phyloP scores from a whole-genome alignment of 2,888 invertebrate genomes.

The Seira musarum region DNA sequence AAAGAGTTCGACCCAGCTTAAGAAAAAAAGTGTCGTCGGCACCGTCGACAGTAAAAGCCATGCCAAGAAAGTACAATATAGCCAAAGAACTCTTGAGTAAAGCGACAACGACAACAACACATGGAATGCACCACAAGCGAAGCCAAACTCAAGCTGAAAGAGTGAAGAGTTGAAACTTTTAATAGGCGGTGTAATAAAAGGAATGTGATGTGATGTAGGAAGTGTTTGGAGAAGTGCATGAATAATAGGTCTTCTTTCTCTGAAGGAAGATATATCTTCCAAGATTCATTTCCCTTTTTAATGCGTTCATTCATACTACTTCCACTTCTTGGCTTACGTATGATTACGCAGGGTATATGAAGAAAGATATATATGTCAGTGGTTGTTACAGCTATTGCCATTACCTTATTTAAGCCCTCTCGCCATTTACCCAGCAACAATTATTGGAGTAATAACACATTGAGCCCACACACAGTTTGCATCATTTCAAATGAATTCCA shows the following conservation, averaged over 20 bases:
- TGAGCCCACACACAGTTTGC: conserved; percentile 50
- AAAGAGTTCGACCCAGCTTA: too few species aligned
- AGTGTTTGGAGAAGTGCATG: conserved; percentile 4
- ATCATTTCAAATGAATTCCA: conserved; percentile 54
- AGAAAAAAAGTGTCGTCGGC: conserved; percentile 1
- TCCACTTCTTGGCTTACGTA: too few species aligned
- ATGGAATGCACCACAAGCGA: conserved; percentile 21
- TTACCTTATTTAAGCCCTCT: conserved; percentile 16
- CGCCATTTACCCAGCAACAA: conserved; percentile 49
- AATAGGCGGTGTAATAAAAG: too few species aligned
- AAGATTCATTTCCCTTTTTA: background rate
- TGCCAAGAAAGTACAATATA: conserved; percentile 37
- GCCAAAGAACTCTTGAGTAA: conserved; percentile 1
- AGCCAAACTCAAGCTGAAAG: too few species aligned
- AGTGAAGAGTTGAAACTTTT: too few species aligned
- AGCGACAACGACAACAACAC: conserved; percentile 24
- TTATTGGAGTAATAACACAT: conserved; percentile 55
- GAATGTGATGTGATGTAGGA: conserved; percentile 16
- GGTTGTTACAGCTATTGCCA: too few species aligned
- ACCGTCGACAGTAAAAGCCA: conserved; percentile 28
- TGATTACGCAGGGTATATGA: too few species aligned
- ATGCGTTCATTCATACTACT: too few species aligned
- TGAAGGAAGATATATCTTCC: conserved; percentile 24
- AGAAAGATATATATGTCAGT: too few species aligned
- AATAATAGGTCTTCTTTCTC: conserved; percentile 25